phyloP scores from a whole-genome alignment of 2,888 invertebrate species.

The Keiferia lycopersicella region DNA sequence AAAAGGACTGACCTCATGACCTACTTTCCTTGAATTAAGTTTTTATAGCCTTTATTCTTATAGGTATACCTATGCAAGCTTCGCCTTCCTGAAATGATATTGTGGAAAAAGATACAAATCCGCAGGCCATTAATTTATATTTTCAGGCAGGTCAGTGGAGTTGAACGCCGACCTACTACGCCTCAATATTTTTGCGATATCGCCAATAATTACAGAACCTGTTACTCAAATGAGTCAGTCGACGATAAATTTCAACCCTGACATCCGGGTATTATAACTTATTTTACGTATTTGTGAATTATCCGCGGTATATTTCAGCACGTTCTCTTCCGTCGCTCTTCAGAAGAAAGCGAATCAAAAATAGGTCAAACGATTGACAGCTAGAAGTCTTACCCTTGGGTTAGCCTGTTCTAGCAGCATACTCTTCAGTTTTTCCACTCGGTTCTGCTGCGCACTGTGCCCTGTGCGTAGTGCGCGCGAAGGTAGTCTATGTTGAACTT shows the following conservation, averaged over 20 bases:
- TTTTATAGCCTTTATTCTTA: neutral
- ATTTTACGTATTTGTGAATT: neutral
- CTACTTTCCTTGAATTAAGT: neutral
- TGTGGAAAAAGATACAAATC: conserved; percentile 1
- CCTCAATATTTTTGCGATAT: no score
- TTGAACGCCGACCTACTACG: neutral
- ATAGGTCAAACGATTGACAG: no score
- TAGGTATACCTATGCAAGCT: neutral
- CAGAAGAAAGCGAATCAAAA: no score
- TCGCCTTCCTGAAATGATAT: neutral
- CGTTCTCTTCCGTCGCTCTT: neutral
- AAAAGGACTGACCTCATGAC: conserved; percentile 12
- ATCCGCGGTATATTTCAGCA: neutral
- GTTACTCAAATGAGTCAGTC: no score
- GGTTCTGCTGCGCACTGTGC: conserved; percentile 5
- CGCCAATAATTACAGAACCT: no score
- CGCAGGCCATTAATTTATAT: neutral
- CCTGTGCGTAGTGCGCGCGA: no score
- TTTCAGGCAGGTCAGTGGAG: neutral
- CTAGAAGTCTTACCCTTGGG: conserved; percentile 29
- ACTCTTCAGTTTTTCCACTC: conserved; percentile 66
- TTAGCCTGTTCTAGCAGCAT: conserved; percentile 69
- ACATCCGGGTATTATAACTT: neutral
- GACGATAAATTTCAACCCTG: no score
- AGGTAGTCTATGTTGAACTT: neutral